Base-by-base conservation (phyloP, 2,797 vertebrate species). In the Cirrhinus molitorella region DNA sequence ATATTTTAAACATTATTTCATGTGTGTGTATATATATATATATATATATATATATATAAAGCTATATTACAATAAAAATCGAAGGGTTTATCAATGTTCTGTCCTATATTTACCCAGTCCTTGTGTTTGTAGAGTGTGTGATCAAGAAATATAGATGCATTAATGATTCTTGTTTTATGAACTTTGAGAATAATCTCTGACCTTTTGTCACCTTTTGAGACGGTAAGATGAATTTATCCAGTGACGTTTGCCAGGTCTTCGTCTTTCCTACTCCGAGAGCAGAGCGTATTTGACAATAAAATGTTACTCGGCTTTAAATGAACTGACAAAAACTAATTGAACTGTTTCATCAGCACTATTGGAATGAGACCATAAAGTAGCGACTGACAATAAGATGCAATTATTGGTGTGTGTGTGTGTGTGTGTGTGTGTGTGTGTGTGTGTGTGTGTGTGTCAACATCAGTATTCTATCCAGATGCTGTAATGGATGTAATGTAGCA, bases 401-500 rank as follows among this genome's bases (percentile, higher is more conserved):
- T 78, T 73, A 82, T 82, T 47, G 59, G 57, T 25, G 75, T 61
- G 51, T n/a, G 75, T 14, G 47, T 59, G 79, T 61, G 73, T 45
- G 12, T 76, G 68, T 81, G 79, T 71, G 12, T 76, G 68, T 81
- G 79, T 71, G n/a, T n/a, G n/a, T n/a, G n/a, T n/a, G n/a, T n/a
- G n/a, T n/a, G n/a, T n/a, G n/a, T n/a, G 63, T 47, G 40, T 9
- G 70, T 40, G 49, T 77, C 59, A 76, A 74, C 92, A 93, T 93
- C 92, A 93, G 93, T 90, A 88, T 92, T 89, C 91, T 91, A 91
- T 93, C 93, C 92, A 92, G 92, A 92, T 90, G 76, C 91, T 88
- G 83, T 94, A 94, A 94, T 94, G 93, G 94, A 94, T 93, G 93
- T 92, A 90, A 92, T 90, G 92, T 92, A 92, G 93, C 92, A 92